Evolutionary conservation across 2,797 vertebrate species (phyloP).

Genomic region (Peromyscus aztecus): DNA sequence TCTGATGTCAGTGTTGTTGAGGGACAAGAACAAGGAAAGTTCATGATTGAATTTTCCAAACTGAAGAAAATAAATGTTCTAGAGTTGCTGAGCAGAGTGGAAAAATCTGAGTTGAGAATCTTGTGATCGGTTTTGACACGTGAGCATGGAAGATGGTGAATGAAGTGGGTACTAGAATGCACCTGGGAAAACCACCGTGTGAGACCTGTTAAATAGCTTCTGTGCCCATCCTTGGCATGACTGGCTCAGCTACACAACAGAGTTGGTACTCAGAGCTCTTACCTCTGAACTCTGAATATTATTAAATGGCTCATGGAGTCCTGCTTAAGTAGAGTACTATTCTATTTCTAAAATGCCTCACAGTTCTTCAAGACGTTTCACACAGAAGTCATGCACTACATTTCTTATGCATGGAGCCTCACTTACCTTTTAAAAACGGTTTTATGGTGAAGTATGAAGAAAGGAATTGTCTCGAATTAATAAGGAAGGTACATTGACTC

Average conservation of each 20-base stretch:
- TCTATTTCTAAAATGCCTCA: neutral
- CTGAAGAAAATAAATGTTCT: neutral
- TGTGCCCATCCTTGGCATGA: no score
- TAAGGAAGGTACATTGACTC: neutral
- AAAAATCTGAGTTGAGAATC: neutral
- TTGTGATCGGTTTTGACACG: neutral
- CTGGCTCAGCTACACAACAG: neutral
- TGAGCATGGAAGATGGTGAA: neutral
- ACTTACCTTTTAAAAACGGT: neutral
- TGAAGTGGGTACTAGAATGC: neutral
- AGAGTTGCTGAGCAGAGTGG: neutral
- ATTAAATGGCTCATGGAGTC: rapidly evolving
- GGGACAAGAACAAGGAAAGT: neutral
- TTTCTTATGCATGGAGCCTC: neutral
- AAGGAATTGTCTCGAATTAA: neutral
- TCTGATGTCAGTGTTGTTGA: neutral
- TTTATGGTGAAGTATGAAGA: neutral
- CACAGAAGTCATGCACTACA: rapidly evolving
- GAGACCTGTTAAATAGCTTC: neutral
- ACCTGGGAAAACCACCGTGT: rapidly evolving
- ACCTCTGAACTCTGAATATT: rapidly evolving
- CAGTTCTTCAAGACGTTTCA: neutral
- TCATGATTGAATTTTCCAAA: neutral
- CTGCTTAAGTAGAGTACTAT: no score
- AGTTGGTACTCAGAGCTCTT: neutral